phyloP scores from a whole-genome alignment of 2,113 vertebrate species.

The Chlorodrepanis virens region DNA sequence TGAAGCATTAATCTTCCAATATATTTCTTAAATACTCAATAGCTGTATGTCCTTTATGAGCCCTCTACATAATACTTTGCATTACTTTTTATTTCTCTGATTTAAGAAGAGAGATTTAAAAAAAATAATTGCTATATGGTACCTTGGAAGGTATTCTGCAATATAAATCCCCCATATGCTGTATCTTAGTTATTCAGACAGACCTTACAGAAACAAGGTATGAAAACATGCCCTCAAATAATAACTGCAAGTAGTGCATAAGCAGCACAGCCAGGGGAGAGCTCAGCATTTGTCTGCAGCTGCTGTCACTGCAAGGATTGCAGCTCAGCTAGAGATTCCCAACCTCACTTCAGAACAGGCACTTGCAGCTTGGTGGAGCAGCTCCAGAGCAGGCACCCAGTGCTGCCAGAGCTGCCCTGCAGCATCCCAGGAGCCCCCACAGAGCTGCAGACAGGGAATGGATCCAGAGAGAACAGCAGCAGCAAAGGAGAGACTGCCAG shows the following conservation, averaged over 20 bases:
- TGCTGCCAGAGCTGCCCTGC: background rate
- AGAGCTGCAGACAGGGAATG: background rate
- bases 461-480: fast-evolving
- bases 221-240: background rate
- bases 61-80: background rate
- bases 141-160: background rate
- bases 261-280: background rate
- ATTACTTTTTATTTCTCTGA: background rate
- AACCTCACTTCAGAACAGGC: fast-evolving
- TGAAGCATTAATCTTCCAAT: background rate
- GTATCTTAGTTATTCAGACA: background rate
- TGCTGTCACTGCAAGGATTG: background rate
- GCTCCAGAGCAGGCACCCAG: background rate
- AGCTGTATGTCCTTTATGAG: background rate
- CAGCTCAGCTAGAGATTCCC: background rate
- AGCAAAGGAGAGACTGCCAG: background rate
- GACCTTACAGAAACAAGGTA: background rate
- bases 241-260: background rate
- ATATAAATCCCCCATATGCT: background rate
- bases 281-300: background rate
- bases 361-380: background rate
- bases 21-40: background rate
- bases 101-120: background rate
- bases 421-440: background rate
- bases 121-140: background rate